These are phyloP conservation scores for Paramormyrops hopkinsi DNA, from an alignment of 2,797 vertebrate genomes.

Conservation along the genomic window DNA sequence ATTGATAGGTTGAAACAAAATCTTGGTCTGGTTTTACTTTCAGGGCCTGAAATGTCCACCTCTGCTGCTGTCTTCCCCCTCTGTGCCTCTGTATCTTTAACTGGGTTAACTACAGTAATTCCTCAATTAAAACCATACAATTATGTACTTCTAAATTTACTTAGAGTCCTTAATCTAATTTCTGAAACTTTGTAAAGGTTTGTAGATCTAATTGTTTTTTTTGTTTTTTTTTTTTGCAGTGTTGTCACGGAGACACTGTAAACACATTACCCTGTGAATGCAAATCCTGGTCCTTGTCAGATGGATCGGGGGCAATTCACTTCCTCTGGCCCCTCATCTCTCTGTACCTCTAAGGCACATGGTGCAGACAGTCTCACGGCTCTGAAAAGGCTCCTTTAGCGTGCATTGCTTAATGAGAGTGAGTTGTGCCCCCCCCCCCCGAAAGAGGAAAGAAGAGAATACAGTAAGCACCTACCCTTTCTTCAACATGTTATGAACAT, in stretches of 20 bases:
- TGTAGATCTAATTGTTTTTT: neutral
- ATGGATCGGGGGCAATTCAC: neutral
- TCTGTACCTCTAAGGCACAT: neutral
- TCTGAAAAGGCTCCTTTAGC: neutral
- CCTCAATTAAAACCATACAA: neutral
- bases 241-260: neutral
- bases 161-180: neutral
- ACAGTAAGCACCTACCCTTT: neutral
- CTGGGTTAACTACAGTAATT: neutral
- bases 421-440: neutral
- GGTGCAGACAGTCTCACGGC: neutral
- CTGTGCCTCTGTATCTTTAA: neutral
- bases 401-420: neutral
- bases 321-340: neutral
- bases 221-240: neutral
- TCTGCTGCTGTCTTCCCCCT: neutral
- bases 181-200: neutral
- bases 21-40: neutral
- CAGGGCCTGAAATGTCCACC: neutral
- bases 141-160: neutral
- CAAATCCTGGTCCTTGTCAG: neutral
- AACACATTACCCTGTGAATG: neutral
- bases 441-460: neutral
- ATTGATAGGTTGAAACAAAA: neutral
- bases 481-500: neutral